These are phyloP conservation scores for Rhogogaster chlorosoma DNA, from an alignment of 2,888 invertebrate genomes.

Conservation along the genomic window DNA sequence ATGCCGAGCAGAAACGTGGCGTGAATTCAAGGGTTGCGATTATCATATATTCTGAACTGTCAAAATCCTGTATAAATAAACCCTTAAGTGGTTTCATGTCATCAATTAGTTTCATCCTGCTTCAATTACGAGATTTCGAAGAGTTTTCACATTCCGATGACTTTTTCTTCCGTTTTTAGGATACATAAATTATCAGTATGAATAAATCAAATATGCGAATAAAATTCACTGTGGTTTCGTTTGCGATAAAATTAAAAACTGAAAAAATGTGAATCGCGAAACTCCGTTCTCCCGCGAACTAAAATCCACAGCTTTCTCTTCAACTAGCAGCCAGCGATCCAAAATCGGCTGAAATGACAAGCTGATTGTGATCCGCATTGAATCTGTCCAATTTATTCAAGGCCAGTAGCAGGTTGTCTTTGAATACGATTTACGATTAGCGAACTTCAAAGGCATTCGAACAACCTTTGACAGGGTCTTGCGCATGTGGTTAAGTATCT, in stretches of 20 bases:
- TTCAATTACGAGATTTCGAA: neutral
- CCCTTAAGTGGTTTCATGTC: neutral
- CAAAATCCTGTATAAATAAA: neutral
- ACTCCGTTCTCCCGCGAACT: neutral
- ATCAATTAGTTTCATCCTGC: neutral
- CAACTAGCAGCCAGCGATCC: no score
- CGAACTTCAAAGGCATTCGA: conserved; percentile 1
- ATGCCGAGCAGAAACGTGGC: conserved; percentile 5
- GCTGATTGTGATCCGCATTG: neutral
- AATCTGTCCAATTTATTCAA: neutral
- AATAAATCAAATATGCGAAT: neutral
- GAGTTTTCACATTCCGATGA: neutral
- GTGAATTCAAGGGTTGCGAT: neutral
- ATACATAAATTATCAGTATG: neutral
- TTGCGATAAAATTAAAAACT: neutral
- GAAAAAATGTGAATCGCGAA: neutral
- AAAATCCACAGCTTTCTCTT: neutral
- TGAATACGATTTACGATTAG: neutral
- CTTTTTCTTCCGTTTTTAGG: neutral
- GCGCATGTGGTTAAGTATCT: neutral
- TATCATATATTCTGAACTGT: conserved; percentile 13
- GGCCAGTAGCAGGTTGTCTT: neutral
- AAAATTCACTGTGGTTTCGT: neutral
- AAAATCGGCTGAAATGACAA: neutral
- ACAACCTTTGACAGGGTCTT: neutral